Evolutionary conservation across 2,113 vertebrate genomes (phyloP), one percentile per base, ranked within the genome.

Genomic region (Odontesthes bonariensis): DNA sequence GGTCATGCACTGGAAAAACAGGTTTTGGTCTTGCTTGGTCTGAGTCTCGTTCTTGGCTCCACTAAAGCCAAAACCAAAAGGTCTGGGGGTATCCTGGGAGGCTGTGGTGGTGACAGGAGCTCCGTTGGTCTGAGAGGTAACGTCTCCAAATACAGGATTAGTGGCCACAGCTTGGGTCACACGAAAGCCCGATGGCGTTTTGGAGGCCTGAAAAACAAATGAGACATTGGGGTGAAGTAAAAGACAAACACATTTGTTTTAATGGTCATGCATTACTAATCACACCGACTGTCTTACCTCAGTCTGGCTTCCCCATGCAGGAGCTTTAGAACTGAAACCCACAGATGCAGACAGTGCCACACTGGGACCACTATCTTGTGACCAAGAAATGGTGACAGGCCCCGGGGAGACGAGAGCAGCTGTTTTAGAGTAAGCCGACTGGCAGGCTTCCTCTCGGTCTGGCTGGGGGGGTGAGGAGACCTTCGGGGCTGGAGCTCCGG

Each of bases 1-100:
- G 57, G 96, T 96, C 97, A 99, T 99, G 87, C 96, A 99, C 69
- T 99, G 97, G 92, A 99, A 98, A 96, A 99, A 99, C 78, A 99
- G 94, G 93, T 99, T 99, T 91, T 97, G 96, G 82, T 97, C 96
- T 88, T 95, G 96, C 84, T 87, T 82, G 12, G 88, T 58, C 69
- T 88, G 85, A 58, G 91, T 70, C 64, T 96, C 96, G 54, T 90
- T 91, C 87, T 94, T 93, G 71, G 86, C 88, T 75, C 91, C 91
- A n/a, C 94, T 93, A 91, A 98, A 98, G 66, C 95, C 82, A 79
- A 99, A 98, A 69, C 96, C 96, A 89, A 96, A 94, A 70, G 96
- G 75, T 77, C 96, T 95, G 81, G 83, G 92, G 82, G 83, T 92
- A 79, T 97, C 96, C 87, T 94, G 87, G 72, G 90, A 87, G 82